Conservation (phyloP, 2,888 invertebrate genomes). For the Muscina levida region DNA sequence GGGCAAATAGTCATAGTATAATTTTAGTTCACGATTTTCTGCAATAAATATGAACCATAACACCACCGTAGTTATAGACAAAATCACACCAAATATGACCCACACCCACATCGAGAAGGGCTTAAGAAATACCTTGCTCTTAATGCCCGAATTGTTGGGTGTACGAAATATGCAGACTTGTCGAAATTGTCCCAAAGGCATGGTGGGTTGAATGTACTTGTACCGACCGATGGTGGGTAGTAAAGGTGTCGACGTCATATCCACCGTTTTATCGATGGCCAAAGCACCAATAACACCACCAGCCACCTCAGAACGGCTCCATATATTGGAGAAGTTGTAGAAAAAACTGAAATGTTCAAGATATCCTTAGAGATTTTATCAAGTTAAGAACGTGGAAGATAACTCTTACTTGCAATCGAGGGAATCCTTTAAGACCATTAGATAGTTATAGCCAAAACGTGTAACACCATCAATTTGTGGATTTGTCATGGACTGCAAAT, state of each 20-base stretch:
- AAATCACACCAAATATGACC: slow-evolving; percentile 79
- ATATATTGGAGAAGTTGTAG: slow-evolving; percentile 69
- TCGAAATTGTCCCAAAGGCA: slow-evolving; percentile 72
- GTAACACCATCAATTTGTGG: slow-evolving; percentile 71
- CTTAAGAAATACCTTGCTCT: slow-evolving; percentile 82
- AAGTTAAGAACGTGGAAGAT: no score
- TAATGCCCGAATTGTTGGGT: slow-evolving; percentile 81
- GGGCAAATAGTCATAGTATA: slow-evolving; percentile 69
- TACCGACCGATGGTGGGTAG: slow-evolving; percentile 68
- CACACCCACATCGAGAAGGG: slow-evolving; percentile 83
- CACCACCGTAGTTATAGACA: slow-evolving; percentile 74
- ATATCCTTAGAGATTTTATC: no score
- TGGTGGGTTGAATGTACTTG: slow-evolving; percentile 66
- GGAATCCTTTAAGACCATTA: slow-evolving; percentile 70
- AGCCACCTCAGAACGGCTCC: slow-evolving; percentile 71
- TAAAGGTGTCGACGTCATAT: slow-evolving; percentile 71
- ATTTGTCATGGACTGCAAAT: slow-evolving; percentile 69
- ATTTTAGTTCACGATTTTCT: slow-evolving; percentile 68
- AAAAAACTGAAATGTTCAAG: slow-evolving; percentile 66
- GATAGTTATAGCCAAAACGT: slow-evolving; percentile 72
- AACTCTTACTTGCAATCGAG: slow-evolving; percentile 74
- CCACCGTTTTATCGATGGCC: slow-evolving; percentile 68
- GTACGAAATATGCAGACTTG: slow-evolving; percentile 82
- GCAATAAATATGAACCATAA: slow-evolving; percentile 76
- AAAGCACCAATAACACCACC: slow-evolving; percentile 75